Percentiles rank a stretch among this genome's conserved stretches.
Evolutionary conservation across 2,888 invertebrate genomes (phyloP).

Genomic region (Eremobia ochroleuca): DNA sequence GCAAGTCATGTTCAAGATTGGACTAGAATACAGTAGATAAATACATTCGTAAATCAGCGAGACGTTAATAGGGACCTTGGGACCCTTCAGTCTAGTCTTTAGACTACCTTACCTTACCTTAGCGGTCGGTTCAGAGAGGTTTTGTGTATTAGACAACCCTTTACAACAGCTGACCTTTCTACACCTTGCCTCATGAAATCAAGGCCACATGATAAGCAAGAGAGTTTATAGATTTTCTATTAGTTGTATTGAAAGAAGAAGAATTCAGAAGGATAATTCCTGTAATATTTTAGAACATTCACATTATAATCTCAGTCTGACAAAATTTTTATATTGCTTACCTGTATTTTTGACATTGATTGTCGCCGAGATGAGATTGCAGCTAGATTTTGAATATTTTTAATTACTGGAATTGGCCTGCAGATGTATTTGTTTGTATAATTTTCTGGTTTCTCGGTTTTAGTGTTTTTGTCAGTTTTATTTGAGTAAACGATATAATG

Average conservation of each 20-base stretch:
- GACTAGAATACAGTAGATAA: constrained; percentile 18
- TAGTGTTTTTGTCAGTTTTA: not conserved
- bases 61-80: constrained; percentile 33
- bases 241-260: no score
- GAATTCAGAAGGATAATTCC: not conserved
- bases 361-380: not conserved
- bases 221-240: not conserved
- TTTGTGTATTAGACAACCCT: constrained; percentile 16
- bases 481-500: no score
- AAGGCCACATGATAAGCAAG: not conserved
- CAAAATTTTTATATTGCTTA: no score
- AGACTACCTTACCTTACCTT: constrained; percentile 1
- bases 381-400: not conserved
- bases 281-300: not conserved
- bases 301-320: no score
- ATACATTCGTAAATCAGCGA: constrained; percentile 24
- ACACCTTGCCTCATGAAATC: not conserved
- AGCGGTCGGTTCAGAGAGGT: not conserved
- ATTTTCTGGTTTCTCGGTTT: not conserved
- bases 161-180: not conserved
- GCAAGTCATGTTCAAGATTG: constrained; percentile 15
- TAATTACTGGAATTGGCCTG: no score
- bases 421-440: not conserved
- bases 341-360: not conserved
- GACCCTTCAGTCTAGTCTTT: constrained; percentile 16